Evolutionary conservation across 2,113 vertebrate genomes (phyloP).

Genomic region (Rafetus swinhoei): DNA sequence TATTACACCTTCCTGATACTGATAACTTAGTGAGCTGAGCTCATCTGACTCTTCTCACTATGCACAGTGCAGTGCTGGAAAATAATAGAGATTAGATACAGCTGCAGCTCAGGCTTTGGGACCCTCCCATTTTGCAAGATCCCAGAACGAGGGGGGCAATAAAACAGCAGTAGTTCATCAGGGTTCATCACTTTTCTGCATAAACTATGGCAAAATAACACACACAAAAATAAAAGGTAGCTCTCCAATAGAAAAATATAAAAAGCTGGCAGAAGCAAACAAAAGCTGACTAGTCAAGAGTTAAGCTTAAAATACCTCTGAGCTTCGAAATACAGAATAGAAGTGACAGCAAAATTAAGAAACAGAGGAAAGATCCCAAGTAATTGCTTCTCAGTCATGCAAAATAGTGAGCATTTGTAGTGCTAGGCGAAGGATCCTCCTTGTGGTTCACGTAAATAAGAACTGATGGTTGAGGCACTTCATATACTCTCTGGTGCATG

Average conservation of each 20-base stretch:
- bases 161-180: too few species aligned
- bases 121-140: neutral
- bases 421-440: neutral
- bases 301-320: neutral
- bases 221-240: too few species aligned
- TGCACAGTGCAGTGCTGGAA: neutral
- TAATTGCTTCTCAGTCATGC: neutral
- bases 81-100: neutral
- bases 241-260: neutral
- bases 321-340: neutral
- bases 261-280: too few species aligned
- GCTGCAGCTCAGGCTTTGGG: neutral
- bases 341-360: neutral
- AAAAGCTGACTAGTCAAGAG: neutral
- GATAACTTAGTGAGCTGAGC: neutral
- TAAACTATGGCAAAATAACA: too few species aligned
- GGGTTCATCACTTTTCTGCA: too few species aligned
- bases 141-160: neutral
- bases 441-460: neutral
- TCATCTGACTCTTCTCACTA: neutral
- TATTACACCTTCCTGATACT: neutral
- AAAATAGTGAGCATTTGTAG: neutral
- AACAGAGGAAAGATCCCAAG: neutral
- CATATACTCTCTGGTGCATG: neutral
- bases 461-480: neutral